Evolutionary conservation across 2,113 vertebrate genomes (phyloP).

Genomic region (Phoxinus phoxinus): DNA sequence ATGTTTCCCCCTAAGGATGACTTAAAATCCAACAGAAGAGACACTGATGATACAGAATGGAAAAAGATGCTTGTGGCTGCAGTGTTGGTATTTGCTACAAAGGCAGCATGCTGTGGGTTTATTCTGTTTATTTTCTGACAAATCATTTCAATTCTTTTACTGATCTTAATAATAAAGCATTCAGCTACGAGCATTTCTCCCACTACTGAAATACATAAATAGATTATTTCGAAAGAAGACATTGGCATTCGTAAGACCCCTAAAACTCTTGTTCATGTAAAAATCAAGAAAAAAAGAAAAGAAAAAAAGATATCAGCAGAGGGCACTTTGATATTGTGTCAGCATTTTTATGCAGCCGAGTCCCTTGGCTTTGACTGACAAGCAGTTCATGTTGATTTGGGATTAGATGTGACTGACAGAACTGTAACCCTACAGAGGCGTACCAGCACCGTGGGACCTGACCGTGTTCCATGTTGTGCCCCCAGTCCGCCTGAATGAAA

Average conservation of each 20-base stretch:
- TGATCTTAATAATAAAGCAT: neutral
- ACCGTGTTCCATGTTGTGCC: neutral
- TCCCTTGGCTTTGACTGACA: constrained; percentile 18
- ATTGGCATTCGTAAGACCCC: neutral
- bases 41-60: constrained; percentile 7
- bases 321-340: constrained; percentile 23
- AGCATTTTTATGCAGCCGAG: neutral
- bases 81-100: neutral
- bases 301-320: neutral
- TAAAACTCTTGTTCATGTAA: neutral
- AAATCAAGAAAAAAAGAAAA: neutral
- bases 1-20: constrained; percentile 53
- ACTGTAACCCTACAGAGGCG: neutral
- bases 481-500: constrained; percentile 6
- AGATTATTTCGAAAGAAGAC: neutral
- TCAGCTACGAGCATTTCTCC: neutral
- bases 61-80: neutral
- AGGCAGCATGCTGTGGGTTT: neutral
- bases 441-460: neutral
- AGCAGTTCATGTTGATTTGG: constrained; percentile 5
- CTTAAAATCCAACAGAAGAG: constrained; percentile 47
- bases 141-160: neutral
- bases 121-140: neutral
- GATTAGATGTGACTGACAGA: neutral
- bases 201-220: neutral